Conservation (phyloP, 2,113 vertebrate species). For the Oxyura jamaicensis region DNA sequence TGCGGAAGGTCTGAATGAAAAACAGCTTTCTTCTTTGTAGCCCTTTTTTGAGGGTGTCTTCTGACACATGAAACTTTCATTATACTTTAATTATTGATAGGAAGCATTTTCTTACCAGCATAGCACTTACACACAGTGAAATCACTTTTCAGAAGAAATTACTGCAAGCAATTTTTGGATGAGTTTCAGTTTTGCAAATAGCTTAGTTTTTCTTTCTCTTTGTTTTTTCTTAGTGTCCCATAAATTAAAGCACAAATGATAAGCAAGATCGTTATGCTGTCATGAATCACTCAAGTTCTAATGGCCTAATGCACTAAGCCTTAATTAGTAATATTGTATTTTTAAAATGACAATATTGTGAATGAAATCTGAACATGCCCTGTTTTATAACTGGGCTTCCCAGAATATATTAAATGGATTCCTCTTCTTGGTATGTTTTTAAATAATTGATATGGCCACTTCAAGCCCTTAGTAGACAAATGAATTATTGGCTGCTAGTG, state of each 20-base stretch:
- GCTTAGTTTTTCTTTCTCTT: neutral
- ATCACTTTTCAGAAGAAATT: slow-evolving; percentile 67
- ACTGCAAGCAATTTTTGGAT: slow-evolving; percentile 61
- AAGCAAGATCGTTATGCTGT: slow-evolving; percentile 32
- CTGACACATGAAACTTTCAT: slow-evolving; percentile 68
- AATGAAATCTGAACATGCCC: slow-evolving; percentile 55
- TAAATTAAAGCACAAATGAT: slow-evolving; percentile 60
- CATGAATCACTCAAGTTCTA: slow-evolving; percentile 58
- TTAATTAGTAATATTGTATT: slow-evolving; percentile 71
- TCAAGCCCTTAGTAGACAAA: slow-evolving; percentile 56
- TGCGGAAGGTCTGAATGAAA: neutral
- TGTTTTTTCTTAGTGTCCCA: neutral
- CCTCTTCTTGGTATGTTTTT: slow-evolving; percentile 49
- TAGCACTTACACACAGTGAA: slow-evolving; percentile 64
- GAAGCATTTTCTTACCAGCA: slow-evolving; percentile 67
- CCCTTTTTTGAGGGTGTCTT: slow-evolving; percentile 49
- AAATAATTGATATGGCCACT: slow-evolving; percentile 68
- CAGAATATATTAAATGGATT: slow-evolving; percentile 72
- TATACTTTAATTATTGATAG: slow-evolving; percentile 74
- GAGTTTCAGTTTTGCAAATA: slow-evolving; percentile 65
- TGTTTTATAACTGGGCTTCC: slow-evolving; percentile 57
- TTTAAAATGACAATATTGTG: slow-evolving; percentile 53
- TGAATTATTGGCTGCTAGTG: slow-evolving; percentile 53
- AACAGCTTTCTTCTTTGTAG: slow-evolving; percentile 13
- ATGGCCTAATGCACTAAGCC: slow-evolving; percentile 67